Conservation (phyloP, 1,140 invertebrate species). For the Oryzaephilus surinamensis region DNA sequence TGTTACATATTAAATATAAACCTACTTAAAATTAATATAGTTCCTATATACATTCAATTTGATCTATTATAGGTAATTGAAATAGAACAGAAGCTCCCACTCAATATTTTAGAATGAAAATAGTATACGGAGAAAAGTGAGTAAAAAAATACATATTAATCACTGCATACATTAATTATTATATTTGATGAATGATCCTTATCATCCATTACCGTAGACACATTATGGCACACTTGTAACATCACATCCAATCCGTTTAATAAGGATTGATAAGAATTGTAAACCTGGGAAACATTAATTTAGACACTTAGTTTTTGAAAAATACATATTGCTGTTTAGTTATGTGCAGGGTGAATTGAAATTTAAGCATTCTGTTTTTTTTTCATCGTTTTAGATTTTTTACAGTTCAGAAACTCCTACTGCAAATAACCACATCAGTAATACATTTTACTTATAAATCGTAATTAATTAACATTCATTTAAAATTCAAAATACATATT, state of each 20-base stretch:
- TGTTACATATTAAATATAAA: too few relatives aligned
- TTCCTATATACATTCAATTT: slow-evolving; percentile 4
- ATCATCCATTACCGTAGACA: slow-evolving; percentile 33
- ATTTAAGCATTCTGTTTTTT: too few relatives aligned
- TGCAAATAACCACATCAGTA: too few relatives aligned
- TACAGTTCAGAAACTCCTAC: too few relatives aligned
- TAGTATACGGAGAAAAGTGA: slow-evolving; percentile 2
- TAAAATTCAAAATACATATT: too few relatives aligned
- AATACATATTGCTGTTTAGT: too few relatives aligned
- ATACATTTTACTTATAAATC: too few relatives aligned
- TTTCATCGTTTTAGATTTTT: too few relatives aligned
- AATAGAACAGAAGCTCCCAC: slow-evolving; percentile 1
- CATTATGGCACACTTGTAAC: slow-evolving; percentile 57
- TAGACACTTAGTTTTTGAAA: too few relatives aligned
- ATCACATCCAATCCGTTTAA: slow-evolving; percentile 57
- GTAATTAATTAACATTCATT: too few relatives aligned
- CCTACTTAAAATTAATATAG: slow-evolving; percentile 6
- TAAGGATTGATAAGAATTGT: slow-evolving; percentile 58
- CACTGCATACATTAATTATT: slow-evolving; percentile 29
- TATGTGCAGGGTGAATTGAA: too few relatives aligned
- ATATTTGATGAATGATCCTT: slow-evolving; percentile 31
- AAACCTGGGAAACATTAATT: slow-evolving; percentile 42
- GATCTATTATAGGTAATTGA: background rate
- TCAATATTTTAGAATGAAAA: slow-evolving; percentile 1
- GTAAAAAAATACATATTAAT: slow-evolving; percentile 5